Base-by-base conservation (phyloP, 1,140 invertebrate genomes). In the Calliopsis andreniformis region DNA sequence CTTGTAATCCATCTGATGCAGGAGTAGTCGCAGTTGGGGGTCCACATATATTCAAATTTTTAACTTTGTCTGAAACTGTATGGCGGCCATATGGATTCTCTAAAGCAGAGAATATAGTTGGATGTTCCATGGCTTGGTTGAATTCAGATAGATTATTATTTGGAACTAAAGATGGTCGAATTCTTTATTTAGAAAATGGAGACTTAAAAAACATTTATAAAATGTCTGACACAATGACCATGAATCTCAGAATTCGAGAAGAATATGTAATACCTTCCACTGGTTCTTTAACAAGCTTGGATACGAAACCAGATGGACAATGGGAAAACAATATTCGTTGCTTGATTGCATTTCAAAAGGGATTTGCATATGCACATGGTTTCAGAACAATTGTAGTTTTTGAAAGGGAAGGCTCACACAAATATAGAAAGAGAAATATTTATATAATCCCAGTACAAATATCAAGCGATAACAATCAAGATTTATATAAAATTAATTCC, bases 31-130 rank as follows among this genome's bases (percentile, higher is more conserved):
- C 95, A 49, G 92, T 97, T 10, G 94, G 95, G 49, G 97, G 97
- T 14, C 93, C 94, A 32, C 94, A 94, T 18, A 93, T 95, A 0
- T 96, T 97, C 84, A 94, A 96, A 83, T 94, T 97, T 64, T 93
- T 97, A 86, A 96, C 95, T 35, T 95, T 96, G 42, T 94, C 94
- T n/a, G 97, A 98, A 87, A 95, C 94, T 1, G 93, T 95, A 6
- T 95, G 97, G 94, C 94, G 96, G 42, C 95, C 96, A 63, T 97
- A 95, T 90, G 96, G 96, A 23, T 97, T 96, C 91, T 94, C 95
- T 70, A 97, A 97, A 90, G 94, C 95, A 23, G 97, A 98, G 80
- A 94, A 94, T 79, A 93, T 96, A 73, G 92, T 94, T 78, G 94
- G 97, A 77, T 93, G 94, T 2, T 94, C 93, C 70, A 94, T 95